Evolutionary conservation across 2,888 invertebrate species (phyloP), one percentile per base, ranked within the genome.

Genomic region (Neoitamus cyanurus): DNA sequence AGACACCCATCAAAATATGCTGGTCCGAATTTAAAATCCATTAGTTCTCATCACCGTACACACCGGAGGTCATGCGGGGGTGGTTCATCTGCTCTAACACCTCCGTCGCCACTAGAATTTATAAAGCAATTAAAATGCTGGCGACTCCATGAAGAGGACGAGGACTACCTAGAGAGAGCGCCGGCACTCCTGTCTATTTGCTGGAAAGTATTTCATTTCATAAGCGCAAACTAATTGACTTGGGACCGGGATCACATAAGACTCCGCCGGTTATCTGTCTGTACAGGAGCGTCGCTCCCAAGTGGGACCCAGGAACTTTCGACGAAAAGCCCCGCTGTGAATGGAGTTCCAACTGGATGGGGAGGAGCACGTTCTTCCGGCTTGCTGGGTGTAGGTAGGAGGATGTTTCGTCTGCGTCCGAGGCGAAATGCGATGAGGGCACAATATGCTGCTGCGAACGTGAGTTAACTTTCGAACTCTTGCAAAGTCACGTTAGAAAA

Each of bases 381-480:
- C n/a, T 37, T n/a, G 58, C 31, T 5, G 37, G 58, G 9, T 0
- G 58, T 7, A 37, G 9, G 37, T 37, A 2, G 37, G 58, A 37
- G 25, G 15, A 42, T 30, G 37, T 15, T 78, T 58, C 58, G 58
- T 69, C 31, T 36, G 37, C 9, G 82, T 69, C 36, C 37, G 20
- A 78, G 48, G 28, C 46, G n/a, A n/a, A n/a, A 42, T 4, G 42
- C 42, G 69, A 36, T 68, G 82, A n/a, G 85, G 58, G 31, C 68
- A 84, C 84, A 84, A 84, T 85, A 80, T 84, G 85, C 84, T 85
- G n/a, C 75, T 73, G 25, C 36, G 48, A 82, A 85, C 84, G 85
- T 85, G 85, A 84, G 82, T 31, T 84, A 42, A 48, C 68, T 73
- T 31, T 28, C 15, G 34, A 85, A 82, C 58, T 83, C 20, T 30